These are phyloP conservation scores for Eupithecia insigniata DNA, from an alignment of 2,888 invertebrate species.

Conservation along the genomic window DNA sequence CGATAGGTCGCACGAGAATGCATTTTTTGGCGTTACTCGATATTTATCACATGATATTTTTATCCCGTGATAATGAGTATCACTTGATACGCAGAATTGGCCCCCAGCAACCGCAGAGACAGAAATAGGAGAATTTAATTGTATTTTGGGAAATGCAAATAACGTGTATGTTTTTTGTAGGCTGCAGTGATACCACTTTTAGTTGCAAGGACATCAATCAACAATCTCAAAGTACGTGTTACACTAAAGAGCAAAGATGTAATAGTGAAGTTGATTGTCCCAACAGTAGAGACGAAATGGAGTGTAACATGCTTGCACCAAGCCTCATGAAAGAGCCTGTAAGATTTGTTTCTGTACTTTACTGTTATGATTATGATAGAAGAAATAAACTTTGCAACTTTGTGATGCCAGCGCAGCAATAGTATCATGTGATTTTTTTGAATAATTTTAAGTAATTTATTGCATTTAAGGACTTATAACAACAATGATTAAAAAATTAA, in stretches of 20 bases:
- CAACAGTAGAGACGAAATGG: constrained; percentile 90
- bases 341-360: constrained; percentile 43
- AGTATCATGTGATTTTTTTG: too few species aligned
- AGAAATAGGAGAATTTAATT: not conserved
- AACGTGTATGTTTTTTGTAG: constrained; percentile 65
- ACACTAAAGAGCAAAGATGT: constrained; percentile 87
- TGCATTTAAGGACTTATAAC: too few species aligned
- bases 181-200: constrained; percentile 86
- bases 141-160: not conserved
- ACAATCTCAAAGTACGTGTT: constrained; percentile 85
- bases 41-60: too few species aligned
- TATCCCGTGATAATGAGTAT: too few species aligned
- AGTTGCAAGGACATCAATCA: constrained; percentile 87
- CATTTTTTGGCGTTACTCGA: too few species aligned
- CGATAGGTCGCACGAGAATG: too few species aligned
- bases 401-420: too few species aligned
- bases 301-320: constrained; percentile 88
- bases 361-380: too few species aligned
- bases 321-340: constrained; percentile 80
- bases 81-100: too few species aligned
- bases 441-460: too few species aligned
- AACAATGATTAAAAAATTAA: too few species aligned
- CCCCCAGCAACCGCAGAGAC: not conserved
- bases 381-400: too few species aligned
- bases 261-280: constrained; percentile 88